phyloP scores from a whole-genome alignment of 2,113 vertebrate genomes.

The Boulengeromyrus knoepffleri region DNA sequence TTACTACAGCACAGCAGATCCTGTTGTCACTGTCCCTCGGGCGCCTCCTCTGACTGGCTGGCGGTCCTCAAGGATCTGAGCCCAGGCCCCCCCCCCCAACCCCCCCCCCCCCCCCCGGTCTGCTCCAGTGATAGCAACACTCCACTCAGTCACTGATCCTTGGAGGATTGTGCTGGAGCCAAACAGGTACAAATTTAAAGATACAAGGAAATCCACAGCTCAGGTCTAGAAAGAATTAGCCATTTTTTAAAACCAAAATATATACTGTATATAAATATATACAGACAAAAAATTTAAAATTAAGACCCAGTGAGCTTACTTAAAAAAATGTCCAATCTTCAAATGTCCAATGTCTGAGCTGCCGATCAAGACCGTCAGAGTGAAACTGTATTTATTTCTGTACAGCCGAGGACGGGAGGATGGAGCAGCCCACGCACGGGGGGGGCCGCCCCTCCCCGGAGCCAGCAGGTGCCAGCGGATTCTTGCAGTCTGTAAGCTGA shows the following conservation, averaged over 20 bases:
- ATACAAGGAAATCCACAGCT: not conserved
- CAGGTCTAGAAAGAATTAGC: not conserved
- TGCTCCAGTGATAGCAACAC: not conserved
- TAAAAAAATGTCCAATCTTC: not conserved
- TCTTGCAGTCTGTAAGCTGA: slow-evolving; percentile 55
- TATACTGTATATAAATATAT: not conserved
- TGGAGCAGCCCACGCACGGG: not conserved
- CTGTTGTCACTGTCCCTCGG: not conserved
- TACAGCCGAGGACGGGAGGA: slow-evolving; percentile 44
- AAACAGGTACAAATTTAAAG: not conserved
- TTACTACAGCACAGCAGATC: not conserved
- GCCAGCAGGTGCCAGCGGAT: slow-evolving; percentile 54
- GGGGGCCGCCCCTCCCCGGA: slow-evolving; percentile 28
- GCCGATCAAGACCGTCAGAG: slow-evolving; percentile 31
- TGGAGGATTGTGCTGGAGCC: not conserved
- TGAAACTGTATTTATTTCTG: slow-evolving; percentile 47
- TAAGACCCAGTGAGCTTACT: not conserved
- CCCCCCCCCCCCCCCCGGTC: not conserved
- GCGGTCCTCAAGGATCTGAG: not conserved
- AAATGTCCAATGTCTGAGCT: not conserved
- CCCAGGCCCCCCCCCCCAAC: not conserved
- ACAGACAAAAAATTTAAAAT: not conserved
- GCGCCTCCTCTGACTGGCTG: not conserved
- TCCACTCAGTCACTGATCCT: not conserved
- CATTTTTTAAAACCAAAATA: not conserved